Conservation (phyloP, 2,797 vertebrate species). For the Sebastiscus tertius region DNA sequence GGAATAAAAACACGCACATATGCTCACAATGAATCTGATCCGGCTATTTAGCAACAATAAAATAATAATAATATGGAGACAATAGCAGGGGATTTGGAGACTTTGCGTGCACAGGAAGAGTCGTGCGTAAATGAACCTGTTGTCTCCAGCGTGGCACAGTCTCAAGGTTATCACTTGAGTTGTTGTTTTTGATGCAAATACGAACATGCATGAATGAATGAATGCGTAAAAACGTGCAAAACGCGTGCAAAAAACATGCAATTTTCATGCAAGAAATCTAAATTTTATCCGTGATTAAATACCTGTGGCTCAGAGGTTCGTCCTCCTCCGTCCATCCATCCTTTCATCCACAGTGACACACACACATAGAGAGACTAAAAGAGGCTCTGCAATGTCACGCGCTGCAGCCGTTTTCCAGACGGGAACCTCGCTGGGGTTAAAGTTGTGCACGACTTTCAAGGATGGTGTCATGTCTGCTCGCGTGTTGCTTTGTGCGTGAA, state of each 20-base stretch:
- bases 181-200: background rate
- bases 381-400: slow-evolving; percentile 48
- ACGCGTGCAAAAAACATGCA: background rate
- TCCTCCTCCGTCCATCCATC: background rate
- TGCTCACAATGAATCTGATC: slow-evolving; percentile 25
- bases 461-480: no score
- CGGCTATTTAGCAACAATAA: background rate
- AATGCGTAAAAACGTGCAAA: no score
- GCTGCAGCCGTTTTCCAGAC: slow-evolving; percentile 20
- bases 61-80: background rate
- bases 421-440: slow-evolving; percentile 29
- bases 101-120: background rate
- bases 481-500: background rate
- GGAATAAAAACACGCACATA: slow-evolving; percentile 46
- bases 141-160: slow-evolving; percentile 39
- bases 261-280: background rate
- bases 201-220: background rate
- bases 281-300: background rate
- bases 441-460: slow-evolving; percentile 39
- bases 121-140: slow-evolving; percentile 70
- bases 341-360: background rate
- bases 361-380: background rate
- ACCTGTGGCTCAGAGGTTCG: slow-evolving; percentile 44
- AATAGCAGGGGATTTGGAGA: background rate
- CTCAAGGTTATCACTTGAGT: slow-evolving; percentile 57